phyloP scores from a whole-genome alignment of 2,797 vertebrate genomes.

The Lindbergichthys nudifrons region DNA sequence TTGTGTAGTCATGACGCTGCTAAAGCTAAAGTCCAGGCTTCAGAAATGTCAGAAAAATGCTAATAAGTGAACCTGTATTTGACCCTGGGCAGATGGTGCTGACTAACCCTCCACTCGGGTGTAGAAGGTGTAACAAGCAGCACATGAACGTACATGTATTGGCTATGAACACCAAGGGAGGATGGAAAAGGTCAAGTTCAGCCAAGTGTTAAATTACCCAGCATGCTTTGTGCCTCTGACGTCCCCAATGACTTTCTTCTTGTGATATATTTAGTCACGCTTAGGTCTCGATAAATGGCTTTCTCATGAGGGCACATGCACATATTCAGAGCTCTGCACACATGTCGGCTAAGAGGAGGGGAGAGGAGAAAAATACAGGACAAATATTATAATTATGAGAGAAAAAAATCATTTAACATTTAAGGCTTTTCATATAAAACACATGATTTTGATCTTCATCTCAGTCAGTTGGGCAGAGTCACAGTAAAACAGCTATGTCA shows the following conservation, averaged over 20 bases:
- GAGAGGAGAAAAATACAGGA: neutral
- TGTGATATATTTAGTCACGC: constrained; percentile 71
- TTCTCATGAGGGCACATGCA: constrained; percentile 37
- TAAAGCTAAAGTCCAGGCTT: neutral
- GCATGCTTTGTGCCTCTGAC: constrained; percentile 57
- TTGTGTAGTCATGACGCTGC: neutral
- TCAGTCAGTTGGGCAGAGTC: neutral
- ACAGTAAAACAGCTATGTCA: neutral
- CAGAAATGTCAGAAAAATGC: constrained; percentile 12
- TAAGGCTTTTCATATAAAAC: neutral
- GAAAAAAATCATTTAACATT: constrained; percentile 9
- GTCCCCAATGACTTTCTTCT: constrained; percentile 56
- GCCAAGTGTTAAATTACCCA: constrained; percentile 61
- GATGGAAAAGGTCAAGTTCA: constrained; percentile 60
- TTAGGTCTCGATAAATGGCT: constrained; percentile 52
- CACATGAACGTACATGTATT: constrained; percentile 29
- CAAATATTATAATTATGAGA: neutral
- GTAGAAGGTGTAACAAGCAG: constrained; percentile 22
- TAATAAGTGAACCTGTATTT: constrained; percentile 10
- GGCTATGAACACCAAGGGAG: constrained; percentile 33
- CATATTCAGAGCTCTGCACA: constrained; percentile 12
- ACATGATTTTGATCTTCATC: neutral
- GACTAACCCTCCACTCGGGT: constrained; percentile 11
- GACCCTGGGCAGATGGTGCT: constrained; percentile 33
- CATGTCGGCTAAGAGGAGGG: constrained; percentile 1